phyloP scores from a whole-genome alignment of 2,888 invertebrate species.

The Agriopis leucophaearia region DNA sequence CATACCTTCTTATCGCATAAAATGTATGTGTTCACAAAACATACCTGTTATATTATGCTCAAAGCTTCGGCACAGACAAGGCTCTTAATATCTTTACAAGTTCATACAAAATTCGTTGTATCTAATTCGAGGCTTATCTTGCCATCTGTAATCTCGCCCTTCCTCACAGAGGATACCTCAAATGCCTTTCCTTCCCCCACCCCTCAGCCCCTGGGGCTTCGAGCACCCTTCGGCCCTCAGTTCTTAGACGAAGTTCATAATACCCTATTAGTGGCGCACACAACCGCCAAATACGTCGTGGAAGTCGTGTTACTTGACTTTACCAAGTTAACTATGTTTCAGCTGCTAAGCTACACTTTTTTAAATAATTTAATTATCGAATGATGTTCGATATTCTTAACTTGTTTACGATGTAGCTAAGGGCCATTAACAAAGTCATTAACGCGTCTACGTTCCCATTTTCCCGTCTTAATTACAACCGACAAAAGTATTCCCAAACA shows the following conservation, averaged over 20 bases:
- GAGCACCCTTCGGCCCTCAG: slow-evolving; percentile 67
- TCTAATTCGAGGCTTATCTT: slow-evolving; percentile 85
- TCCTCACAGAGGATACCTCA: slow-evolving; percentile 73
- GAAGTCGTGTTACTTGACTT: slow-evolving; percentile 67
- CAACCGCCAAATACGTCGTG: slow-evolving; percentile 68
- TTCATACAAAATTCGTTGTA: slow-evolving; percentile 84
- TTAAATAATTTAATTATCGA: slow-evolving; percentile 9
- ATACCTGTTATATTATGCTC: slow-evolving; percentile 80
- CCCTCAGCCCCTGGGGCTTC: slow-evolving; percentile 49
- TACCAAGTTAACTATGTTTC: slow-evolving; percentile 44
- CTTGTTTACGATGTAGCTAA: slow-evolving; percentile 17
- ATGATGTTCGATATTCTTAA: neutral
- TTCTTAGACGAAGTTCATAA: slow-evolving; percentile 82
- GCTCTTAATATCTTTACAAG: slow-evolving; percentile 79
- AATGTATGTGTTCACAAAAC: slow-evolving; percentile 61
- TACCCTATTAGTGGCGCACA: slow-evolving; percentile 81
- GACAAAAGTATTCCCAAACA: slow-evolving; percentile 49
- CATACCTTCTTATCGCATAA: slow-evolving; percentile 44
- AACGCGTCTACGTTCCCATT: slow-evolving; percentile 39
- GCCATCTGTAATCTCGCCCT: slow-evolving; percentile 83
- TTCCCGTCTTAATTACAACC: slow-evolving; percentile 48
- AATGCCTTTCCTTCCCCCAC: slow-evolving; percentile 61
- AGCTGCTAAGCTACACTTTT: neutral
- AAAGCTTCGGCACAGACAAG: slow-evolving; percentile 68
- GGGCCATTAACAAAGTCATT: slow-evolving; percentile 37